Percentiles rank a stretch among this genome's conserved stretches.
Conservation (phyloP, 1,140 invertebrate genomes). For the Bombus waltoni region DNA sequence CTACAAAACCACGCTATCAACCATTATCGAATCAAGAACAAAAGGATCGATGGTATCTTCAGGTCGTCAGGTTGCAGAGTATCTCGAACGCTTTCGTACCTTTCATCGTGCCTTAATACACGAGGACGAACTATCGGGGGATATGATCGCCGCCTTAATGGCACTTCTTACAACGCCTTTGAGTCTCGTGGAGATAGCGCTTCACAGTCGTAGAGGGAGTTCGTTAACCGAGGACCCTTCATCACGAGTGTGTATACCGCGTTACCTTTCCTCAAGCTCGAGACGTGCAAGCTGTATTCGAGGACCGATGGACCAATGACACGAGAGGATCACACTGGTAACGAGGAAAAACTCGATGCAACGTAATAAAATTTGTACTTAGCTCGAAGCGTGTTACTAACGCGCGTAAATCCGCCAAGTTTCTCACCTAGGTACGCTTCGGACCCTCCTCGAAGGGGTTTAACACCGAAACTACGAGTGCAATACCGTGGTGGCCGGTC, state of each 20-base stretch:
- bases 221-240: slow-evolving; percentile 52
- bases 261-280: slow-evolving; percentile 30
- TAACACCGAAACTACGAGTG: slow-evolving; percentile 21
- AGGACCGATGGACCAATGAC: slow-evolving; percentile 39
- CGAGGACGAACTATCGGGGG: slow-evolving; percentile 61
- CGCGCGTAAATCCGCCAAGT: slow-evolving; percentile 74
- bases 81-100: neutral
- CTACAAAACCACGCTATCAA: neutral
- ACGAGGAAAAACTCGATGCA: slow-evolving; percentile 76
- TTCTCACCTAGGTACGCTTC: neutral
- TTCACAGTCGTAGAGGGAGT: slow-evolving; percentile 66
- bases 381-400: slow-evolving; percentile 30
- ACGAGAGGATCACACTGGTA: neutral
- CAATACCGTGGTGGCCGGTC: slow-evolving; percentile 67
- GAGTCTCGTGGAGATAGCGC: slow-evolving; percentile 55
- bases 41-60: slow-evolving; percentile 47
- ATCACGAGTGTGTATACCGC: slow-evolving; percentile 1
- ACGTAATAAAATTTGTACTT: slow-evolving; percentile 75
- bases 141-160: slow-evolving; percentile 63
- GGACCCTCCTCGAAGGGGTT: neutral
- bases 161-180: slow-evolving; percentile 60
- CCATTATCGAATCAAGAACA: slow-evolving; percentile 35
- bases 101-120: slow-evolving; percentile 62
- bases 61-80: slow-evolving; percentile 18
- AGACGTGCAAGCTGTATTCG: slow-evolving; percentile 13